These are phyloP conservation scores for Fissipunctia ypsillon DNA, from an alignment of 2,888 invertebrate genomes.

Conservation along the genomic window DNA sequence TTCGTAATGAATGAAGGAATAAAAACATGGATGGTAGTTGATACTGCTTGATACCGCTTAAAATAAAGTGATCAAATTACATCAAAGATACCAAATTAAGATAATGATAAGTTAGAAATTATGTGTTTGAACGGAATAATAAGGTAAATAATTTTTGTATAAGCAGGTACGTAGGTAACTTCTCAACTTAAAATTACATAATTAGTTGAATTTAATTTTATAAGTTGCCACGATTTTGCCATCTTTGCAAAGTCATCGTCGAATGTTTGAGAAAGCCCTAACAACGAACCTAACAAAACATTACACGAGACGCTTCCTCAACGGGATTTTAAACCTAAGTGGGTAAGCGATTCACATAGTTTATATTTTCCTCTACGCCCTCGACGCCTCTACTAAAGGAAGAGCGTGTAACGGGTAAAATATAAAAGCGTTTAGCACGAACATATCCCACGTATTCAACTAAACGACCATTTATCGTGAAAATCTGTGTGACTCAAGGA, in stretches of 20 bases:
- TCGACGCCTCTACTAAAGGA: background rate
- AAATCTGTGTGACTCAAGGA: constrained; percentile 61
- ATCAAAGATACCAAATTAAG: background rate
- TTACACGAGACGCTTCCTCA: constrained; percentile 28
- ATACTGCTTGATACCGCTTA: constrained; percentile 1
- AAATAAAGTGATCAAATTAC: background rate
- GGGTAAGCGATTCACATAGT: constrained; percentile 39
- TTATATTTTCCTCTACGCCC: constrained; percentile 34
- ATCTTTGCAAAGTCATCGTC: constrained; percentile 1
- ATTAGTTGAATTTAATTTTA: background rate
- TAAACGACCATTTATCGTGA: constrained; percentile 59
- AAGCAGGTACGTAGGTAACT: background rate
- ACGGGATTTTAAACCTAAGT: constrained; percentile 34
- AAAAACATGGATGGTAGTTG: background rate
- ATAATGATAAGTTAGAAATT: background rate
- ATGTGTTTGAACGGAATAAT: background rate
- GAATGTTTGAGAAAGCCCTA: constrained; percentile 5
- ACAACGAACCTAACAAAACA: constrained; percentile 35
- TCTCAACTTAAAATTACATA: background rate
- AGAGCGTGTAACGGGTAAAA: constrained; percentile 39
- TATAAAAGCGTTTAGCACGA: constrained; percentile 51
- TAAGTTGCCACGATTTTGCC: background rate
- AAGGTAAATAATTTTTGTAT: background rate
- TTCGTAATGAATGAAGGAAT: constrained; percentile 8
- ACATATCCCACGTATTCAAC: constrained; percentile 46